Base-by-base conservation (phyloP, 2,113 vertebrate species). In the Nyctibius bracteatus region DNA sequence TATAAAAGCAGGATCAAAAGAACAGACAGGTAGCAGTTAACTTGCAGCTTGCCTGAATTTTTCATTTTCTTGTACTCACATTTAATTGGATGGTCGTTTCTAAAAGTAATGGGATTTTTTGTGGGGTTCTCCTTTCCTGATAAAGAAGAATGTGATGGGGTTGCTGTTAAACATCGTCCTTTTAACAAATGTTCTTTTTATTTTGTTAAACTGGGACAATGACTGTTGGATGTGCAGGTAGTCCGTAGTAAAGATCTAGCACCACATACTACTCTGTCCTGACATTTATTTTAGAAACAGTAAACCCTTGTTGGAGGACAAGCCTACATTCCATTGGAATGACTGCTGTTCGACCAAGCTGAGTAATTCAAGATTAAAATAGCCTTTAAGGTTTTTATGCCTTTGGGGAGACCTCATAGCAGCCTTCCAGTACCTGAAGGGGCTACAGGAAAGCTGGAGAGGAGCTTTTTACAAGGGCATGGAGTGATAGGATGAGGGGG, bases 271-370 rank as follows among this genome's bases (percentile, higher is more conserved):
- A 27, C 86, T 25, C 4, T 79, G 37, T 58, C 49, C 74, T 93
- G 90, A 81, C 92, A 65, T 81, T 95, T 94, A 84, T 84, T 95
- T 92, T 87, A 95, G 96, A 84, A 93, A 81, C 82, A 80, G 55
- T 90, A 96, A 93, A 92, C 52, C 7, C 3, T 65, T 83, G 65
- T 81, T 94, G 92, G 88, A 96, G 72, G 44, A 39, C 39, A 84
- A 79, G 57, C 72, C 83, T 86, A 3, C 95, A 91, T 96, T 97
- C 95, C 94, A 58, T 68, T 89, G 73, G 66, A 61, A 57, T 96
- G 92, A 93, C 73, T 93, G 51, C 71, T 81, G 19, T 44, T 94
- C 0, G 2, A 84, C 88, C 72, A 81, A 72, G 90, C 67, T 0
- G 72, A 88, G 84, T 86, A 75, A 95, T 86, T 86, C 63, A 77